phyloP scores from a whole-genome alignment of 2,113 vertebrate genomes.

The Tetrao urogallus region DNA sequence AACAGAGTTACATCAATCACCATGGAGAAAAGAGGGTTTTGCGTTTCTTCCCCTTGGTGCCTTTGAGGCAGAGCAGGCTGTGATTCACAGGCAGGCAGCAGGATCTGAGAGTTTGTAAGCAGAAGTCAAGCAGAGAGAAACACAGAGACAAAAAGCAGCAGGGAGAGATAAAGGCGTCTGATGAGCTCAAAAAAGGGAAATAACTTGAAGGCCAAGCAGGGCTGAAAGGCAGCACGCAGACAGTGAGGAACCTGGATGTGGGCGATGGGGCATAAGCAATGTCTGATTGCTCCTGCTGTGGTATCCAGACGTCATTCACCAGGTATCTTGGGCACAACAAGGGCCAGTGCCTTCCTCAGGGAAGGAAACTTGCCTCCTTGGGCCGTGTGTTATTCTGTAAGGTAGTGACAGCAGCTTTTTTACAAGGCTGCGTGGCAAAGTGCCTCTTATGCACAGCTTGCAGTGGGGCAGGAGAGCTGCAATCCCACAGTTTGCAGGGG shows the following conservation, averaged over 20 bases:
- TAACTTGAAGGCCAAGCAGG: slow-evolving; percentile 25
- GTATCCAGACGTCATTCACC: neutral
- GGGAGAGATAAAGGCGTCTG: neutral
- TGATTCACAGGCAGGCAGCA: neutral
- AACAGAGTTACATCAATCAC: neutral
- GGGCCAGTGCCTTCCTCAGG: neutral
- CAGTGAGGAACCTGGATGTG: neutral
- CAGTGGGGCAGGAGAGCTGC: neutral
- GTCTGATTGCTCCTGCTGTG: neutral
- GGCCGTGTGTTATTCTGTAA: neutral
- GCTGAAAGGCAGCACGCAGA: neutral
- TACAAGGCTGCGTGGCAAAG: neutral
- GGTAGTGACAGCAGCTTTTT: neutral
- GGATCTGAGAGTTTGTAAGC: neutral
- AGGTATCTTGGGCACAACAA: neutral
- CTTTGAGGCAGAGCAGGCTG: neutral
- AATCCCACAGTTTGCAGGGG: neutral
- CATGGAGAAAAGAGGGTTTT: accelerated
- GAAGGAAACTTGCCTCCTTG: accelerated
- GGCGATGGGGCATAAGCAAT: neutral
- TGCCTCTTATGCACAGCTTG: neutral
- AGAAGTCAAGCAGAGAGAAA: slow-evolving; percentile 32
- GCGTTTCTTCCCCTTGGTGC: neutral
- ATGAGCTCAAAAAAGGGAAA: slow-evolving; percentile 43
- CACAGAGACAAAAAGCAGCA: slow-evolving; percentile 42